Evolutionary conservation across 2,888 invertebrate genomes (phyloP).

Genomic region (Listrodromus nycthemerus): DNA sequence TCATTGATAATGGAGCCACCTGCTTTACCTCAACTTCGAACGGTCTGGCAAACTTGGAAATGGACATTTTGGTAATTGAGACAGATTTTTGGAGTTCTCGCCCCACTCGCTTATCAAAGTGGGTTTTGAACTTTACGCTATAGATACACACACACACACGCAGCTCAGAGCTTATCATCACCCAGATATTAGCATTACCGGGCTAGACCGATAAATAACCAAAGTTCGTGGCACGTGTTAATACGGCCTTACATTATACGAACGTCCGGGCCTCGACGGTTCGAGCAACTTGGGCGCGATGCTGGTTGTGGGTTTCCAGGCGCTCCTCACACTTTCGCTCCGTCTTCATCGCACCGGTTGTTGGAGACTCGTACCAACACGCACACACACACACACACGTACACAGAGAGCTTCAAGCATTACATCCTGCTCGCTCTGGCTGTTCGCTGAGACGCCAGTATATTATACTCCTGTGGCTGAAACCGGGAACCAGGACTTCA

Average conservation of each 20-base stretch:
- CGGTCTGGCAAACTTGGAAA: background rate
- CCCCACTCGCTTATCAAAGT: background rate
- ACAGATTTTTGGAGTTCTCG: background rate
- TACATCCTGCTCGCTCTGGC: slow-evolving; percentile 54
- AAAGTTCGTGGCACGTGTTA: slow-evolving; percentile 80
- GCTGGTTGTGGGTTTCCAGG: slow-evolving; percentile 42
- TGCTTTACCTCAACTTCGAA: too few species aligned
- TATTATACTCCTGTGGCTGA: slow-evolving; percentile 58
- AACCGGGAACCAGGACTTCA: slow-evolving; percentile 55
- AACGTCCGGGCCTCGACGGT: slow-evolving; percentile 62
- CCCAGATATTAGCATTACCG: slow-evolving; percentile 78
- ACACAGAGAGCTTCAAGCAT: slow-evolving; percentile 32
- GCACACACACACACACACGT: too few species aligned
- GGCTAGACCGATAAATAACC: slow-evolving; percentile 80
- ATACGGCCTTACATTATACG: slow-evolving; percentile 77
- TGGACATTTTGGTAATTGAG: background rate
- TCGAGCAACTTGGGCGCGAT: slow-evolving; percentile 59
- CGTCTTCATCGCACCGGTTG: background rate
- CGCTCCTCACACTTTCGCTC: slow-evolving; percentile 15
- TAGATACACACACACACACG: slow-evolving; percentile 9
- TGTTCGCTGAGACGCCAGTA: slow-evolving; percentile 57
- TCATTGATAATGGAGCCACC: too few species aligned
- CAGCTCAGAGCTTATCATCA: slow-evolving; percentile 62
- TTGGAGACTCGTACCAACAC: background rate
- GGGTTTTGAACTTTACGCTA: background rate